Base-by-base conservation (phyloP, 1,140 invertebrate species). In the Leptinotarsa lineolata region DNA sequence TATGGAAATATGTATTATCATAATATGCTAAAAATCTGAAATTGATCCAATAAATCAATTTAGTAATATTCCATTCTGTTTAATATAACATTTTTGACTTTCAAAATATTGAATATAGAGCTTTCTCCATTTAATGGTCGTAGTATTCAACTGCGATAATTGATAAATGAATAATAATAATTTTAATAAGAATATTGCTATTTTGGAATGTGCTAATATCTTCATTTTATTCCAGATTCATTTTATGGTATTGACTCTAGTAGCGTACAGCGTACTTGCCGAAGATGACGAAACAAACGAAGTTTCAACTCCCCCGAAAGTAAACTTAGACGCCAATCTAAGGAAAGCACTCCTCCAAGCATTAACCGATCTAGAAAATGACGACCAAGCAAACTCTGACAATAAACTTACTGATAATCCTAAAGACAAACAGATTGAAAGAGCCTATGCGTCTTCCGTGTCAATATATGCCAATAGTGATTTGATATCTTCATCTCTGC, bases 311-410 rank as follows among this genome's bases (percentile, higher is more conserved):
- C 16, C 77, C 18, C 63, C 72, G 39, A 22, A 76, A 61, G 68
- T 44, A 4, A 78, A 79, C 64, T 74, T 83, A 45, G 80, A 83
- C 54, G 45, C 77, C 16, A 79, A 81, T 67, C 72, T 84, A 39
- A 72, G 82, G 21, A 77, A 76, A 75, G 83, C 83, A n/a, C 72
- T 84, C 0, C 68, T 82, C 4, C 79, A 79, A 76, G 83, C 82
- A 8, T 70, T 84, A 48, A 81, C 75, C 2, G 83, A 84, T 72
- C 72, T 83, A 58, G 83, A 84, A 78, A 82, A 79, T 61, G 81
- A 83, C 69, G 77, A 80, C 3, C 75, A 75, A 54, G 70, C 74
- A 63, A 73, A 74, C 15, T 64, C 18, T 20, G 44, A 68, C 13
- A 60, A 77, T 16, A 65, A 73, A 11, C 15, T 15, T 54, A 11